Evolutionary conservation across 2,797 vertebrate species (phyloP).

Genomic region (Urosaurus nigricauda): DNA sequence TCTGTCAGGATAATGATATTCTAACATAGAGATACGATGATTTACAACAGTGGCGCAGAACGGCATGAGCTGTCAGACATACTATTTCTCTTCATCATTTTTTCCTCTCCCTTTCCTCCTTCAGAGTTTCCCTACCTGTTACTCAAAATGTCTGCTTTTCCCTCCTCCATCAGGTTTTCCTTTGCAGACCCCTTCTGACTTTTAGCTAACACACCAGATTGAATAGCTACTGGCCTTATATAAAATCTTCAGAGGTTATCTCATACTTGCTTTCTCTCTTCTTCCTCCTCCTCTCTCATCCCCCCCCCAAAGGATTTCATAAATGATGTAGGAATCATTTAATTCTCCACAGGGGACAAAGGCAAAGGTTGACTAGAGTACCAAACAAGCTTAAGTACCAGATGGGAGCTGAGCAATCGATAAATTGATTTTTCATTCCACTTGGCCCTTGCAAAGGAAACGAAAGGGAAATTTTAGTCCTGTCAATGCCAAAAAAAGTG

Average conservation of each 20-base stretch:
- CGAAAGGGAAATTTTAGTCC: neutral
- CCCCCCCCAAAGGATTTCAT: neutral
- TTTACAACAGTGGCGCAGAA: neutral
- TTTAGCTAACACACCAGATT: neutral
- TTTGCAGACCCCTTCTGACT: neutral
- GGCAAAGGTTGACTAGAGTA: neutral
- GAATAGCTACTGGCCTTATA: conserved; percentile 12
- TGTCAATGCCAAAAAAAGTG: neutral
- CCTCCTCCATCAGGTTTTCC: neutral
- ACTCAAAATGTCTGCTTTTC: neutral
- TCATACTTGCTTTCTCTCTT: no score
- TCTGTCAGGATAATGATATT: neutral
- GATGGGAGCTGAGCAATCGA: conserved; percentile 29
- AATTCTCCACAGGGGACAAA: conserved; percentile 25
- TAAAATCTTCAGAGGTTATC: conserved; percentile 9
- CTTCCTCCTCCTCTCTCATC: no score
- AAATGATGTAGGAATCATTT: conserved; percentile 25
- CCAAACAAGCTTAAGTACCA: conserved; percentile 24
- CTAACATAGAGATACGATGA: neutral
- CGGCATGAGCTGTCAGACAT: neutral
- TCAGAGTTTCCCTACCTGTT: neutral
- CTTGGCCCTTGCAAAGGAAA: conserved; percentile 8
- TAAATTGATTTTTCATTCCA: conserved; percentile 17
- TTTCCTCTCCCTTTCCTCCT: neutral
- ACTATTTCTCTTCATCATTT: neutral